Conservation (phyloP, 2,888 invertebrate species). For the Phytoseiulus persimilis region DNA sequence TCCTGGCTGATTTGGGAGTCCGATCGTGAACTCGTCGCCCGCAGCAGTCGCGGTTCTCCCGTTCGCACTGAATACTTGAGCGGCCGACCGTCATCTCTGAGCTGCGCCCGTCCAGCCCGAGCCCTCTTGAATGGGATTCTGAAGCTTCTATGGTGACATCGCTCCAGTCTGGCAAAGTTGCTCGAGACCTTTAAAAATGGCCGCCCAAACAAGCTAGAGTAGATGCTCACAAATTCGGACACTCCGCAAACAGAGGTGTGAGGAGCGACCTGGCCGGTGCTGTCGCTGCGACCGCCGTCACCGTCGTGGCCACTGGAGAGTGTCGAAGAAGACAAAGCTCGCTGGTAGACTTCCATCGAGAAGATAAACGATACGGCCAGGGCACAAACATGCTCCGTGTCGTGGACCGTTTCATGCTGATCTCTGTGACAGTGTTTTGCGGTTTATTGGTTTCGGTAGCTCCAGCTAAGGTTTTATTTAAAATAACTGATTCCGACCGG, state of each 20-base stretch:
- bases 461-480: neutral
- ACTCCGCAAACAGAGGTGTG: neutral
- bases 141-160: neutral
- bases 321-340: neutral
- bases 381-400: neutral
- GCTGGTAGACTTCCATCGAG: neutral
- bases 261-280: neutral
- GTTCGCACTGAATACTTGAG: too few species aligned
- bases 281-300: neutral
- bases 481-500: neutral
- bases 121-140: neutral
- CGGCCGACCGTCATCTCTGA: too few species aligned
- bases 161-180: neutral
- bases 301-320: neutral
- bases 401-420: neutral
- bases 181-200: neutral
- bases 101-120: too few species aligned
- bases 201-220: neutral
- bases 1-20: too few species aligned
- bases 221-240: neutral
- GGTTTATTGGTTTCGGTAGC: neutral
- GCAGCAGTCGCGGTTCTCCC: too few species aligned
- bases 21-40: too few species aligned
- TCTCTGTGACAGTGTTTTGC: neutral
- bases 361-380: neutral